Evolutionary conservation across 2,888 invertebrate genomes (phyloP).

Genomic region (Drosophila ezoana): DNA sequence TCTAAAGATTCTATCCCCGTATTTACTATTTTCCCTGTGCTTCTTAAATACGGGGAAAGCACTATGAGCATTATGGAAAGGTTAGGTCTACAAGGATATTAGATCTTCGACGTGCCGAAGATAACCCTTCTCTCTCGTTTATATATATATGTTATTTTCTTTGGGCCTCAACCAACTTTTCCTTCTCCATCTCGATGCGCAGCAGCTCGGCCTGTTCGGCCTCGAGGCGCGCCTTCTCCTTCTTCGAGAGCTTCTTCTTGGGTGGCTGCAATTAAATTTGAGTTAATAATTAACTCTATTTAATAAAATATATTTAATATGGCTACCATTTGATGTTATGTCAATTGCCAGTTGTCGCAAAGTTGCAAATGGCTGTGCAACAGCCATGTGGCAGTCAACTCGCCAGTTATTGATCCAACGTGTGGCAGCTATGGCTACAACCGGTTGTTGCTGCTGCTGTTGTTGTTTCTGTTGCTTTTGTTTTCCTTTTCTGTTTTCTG

Average conservation of each 20-base stretch:
- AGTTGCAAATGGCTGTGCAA: slow-evolving; percentile 26
- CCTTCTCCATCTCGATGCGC: slow-evolving; percentile 85
- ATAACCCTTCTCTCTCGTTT: too few relatives aligned
- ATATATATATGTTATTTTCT: background rate
- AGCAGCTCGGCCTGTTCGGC: slow-evolving; percentile 85
- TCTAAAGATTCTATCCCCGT: too few relatives aligned
- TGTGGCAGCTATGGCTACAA: slow-evolving; percentile 38
- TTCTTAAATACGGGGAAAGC: too few relatives aligned
- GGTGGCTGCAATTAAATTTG: slow-evolving; percentile 73
- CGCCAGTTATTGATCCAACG: slow-evolving; percentile 57
- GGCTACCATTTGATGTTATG: slow-evolving; percentile 39
- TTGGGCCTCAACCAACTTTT: slow-evolving; percentile 73
- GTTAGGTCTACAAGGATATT: too few relatives aligned
- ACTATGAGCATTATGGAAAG: too few relatives aligned
- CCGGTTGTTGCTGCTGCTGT: slow-evolving; percentile 13
- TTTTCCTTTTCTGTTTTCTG: background rate
- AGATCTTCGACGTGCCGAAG: too few relatives aligned
- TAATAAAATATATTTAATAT: slow-evolving; percentile 3
- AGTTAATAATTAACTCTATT: slow-evolving; percentile 30
- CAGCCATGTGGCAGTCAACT: background rate
- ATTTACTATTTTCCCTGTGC: too few relatives aligned
- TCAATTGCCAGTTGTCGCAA: slow-evolving; percentile 31
- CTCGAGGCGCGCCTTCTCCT: slow-evolving; percentile 84
- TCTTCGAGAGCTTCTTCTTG: slow-evolving; percentile 85
- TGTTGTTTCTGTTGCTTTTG: slow-evolving; percentile 7